Evolutionary conservation across 1,140 invertebrate species (phyloP).

Genomic region (Drosophila sechellia): DNA sequence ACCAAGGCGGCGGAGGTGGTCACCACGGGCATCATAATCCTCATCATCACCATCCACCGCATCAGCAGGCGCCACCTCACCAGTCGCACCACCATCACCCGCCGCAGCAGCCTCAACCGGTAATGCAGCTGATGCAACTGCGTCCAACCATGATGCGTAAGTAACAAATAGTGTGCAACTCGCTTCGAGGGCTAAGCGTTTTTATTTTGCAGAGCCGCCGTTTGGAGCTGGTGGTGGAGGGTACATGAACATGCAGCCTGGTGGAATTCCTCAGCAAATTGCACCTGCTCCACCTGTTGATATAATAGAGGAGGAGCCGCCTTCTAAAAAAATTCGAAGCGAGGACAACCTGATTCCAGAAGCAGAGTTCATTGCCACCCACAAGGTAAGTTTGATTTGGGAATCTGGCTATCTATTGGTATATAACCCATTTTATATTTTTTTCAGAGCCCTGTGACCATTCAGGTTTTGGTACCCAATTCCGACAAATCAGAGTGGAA

Average conservation of each 20-base stretch:
- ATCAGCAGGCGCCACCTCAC: slow-evolving; percentile 43
- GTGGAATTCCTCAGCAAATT: slow-evolving; percentile 70
- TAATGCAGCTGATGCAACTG: slow-evolving; percentile 88
- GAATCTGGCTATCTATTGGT: no score
- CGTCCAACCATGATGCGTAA: slow-evolving; percentile 87
- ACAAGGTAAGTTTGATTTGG: slow-evolving; percentile 79
- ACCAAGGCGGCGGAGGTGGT: slow-evolving; percentile 52
- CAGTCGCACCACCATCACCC: slow-evolving; percentile 59
- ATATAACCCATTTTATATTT: not conserved
- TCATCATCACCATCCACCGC: slow-evolving; percentile 59
- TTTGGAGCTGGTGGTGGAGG: slow-evolving; percentile 84
- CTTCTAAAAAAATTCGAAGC: slow-evolving; percentile 94
- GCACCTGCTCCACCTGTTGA: slow-evolving; percentile 85
- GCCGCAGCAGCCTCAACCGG: slow-evolving; percentile 79
- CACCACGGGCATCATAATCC: slow-evolving; percentile 52
- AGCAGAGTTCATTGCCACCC: slow-evolving; percentile 85
- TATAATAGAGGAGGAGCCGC: slow-evolving; percentile 91
- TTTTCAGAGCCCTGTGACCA: slow-evolving; percentile 88
- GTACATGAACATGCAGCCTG: slow-evolving; percentile 77
- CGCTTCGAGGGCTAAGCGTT: not conserved
- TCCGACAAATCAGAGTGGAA: slow-evolving; percentile 98
- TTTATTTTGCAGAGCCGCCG: slow-evolving; percentile 66
- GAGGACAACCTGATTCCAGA: slow-evolving; percentile 97
- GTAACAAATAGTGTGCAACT: slow-evolving; percentile 12
- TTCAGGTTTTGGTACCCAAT: slow-evolving; percentile 92